Percentiles rank a stretch among this genome's conserved stretches.
phyloP scores from a whole-genome alignment of 2,113 vertebrate species.

The Gnathonemus longibarbis region DNA sequence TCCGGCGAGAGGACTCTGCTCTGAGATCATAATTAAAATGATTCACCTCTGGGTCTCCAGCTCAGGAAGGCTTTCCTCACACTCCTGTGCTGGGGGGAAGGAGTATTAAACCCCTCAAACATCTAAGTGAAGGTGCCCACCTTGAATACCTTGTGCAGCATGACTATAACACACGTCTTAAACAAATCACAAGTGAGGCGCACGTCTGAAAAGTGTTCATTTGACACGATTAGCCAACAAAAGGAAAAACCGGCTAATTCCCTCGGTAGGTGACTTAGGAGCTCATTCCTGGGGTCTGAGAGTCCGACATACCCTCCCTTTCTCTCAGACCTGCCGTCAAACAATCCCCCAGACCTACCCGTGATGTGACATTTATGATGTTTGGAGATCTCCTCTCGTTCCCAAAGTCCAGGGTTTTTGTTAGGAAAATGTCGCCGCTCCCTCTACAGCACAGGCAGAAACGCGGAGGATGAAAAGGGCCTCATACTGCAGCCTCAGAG shows the following conservation, averaged over 20 bases:
- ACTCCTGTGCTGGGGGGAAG: background rate
- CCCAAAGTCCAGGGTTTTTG: background rate
- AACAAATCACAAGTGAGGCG: background rate
- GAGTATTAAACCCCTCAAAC: background rate
- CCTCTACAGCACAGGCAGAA: background rate
- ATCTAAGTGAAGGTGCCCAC: background rate
- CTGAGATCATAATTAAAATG: background rate
- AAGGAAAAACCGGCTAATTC: background rate
- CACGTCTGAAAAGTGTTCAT: background rate
- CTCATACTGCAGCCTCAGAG: too few species aligned
- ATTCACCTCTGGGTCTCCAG: background rate
- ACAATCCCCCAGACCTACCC: background rate
- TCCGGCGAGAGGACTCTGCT: background rate
- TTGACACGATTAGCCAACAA: background rate
- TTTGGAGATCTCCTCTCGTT: background rate
- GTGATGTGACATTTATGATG: background rate
- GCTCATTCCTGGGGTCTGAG: background rate
- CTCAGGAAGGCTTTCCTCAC: background rate
- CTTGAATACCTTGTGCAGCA: background rate
- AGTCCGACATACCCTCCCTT: background rate
- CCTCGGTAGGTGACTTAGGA: background rate
- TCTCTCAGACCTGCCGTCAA: background rate
- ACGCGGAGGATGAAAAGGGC: background rate
- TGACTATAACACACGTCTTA: background rate
- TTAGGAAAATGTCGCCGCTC: background rate